phyloP scores from a whole-genome alignment of 2,888 invertebrate species.

The Copidosoma aretas region DNA sequence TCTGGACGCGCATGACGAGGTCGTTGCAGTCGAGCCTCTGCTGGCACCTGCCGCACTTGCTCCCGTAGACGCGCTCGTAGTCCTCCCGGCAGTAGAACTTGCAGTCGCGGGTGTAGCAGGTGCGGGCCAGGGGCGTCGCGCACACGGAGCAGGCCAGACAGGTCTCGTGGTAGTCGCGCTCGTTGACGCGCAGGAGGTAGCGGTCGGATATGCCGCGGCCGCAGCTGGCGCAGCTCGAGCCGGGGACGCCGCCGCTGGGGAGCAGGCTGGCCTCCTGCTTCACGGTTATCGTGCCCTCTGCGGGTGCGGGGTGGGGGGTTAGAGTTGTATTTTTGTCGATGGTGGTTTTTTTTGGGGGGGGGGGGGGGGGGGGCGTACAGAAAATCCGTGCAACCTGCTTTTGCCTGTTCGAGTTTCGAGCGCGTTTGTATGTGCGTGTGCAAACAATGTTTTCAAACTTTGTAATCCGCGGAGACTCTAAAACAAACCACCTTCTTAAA shows the following conservation, averaged over 20 bases:
- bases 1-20: conserved; percentile 87
- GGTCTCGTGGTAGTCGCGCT: conserved; percentile 94
- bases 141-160: conserved; percentile 96
- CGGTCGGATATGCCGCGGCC: conserved; percentile 94
- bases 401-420: no score
- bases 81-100: conserved; percentile 97
- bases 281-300: conserved; percentile 63
- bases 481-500: no score
- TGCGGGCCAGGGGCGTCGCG: conserved; percentile 85
- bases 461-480: no score
- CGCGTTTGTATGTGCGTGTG: no score
- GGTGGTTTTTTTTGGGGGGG: no score
- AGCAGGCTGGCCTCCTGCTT: conserved; percentile 74
- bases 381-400: no score
- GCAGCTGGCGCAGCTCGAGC: conserved; percentile 87
- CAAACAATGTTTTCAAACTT: no score
- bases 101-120: conserved; percentile 93
- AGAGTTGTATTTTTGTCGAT: no score
- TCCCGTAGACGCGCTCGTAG: conserved; percentile 96
- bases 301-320: no score
- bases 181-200: conserved; percentile 92
- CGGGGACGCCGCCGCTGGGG: conserved; percentile 41
- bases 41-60: conserved; percentile 91
- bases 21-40: conserved; percentile 90
- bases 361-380: no score